A percentile compares a stretch with the other conserved stretches of the same genome.
Conservation (phyloP, 2,113 vertebrate species). For the Cichladusa arquata region DNA sequence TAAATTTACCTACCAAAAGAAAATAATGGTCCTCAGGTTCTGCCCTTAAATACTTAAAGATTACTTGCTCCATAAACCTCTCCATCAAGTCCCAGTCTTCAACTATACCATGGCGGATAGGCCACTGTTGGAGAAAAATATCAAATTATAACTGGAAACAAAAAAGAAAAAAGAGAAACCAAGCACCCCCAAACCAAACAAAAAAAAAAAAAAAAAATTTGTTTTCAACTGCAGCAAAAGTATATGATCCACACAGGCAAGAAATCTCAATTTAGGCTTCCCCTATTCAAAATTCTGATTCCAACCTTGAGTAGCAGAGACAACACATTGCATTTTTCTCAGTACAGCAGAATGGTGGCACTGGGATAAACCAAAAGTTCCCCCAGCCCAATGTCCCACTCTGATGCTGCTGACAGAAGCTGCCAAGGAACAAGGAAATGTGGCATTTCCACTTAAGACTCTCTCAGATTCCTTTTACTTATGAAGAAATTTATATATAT, state of each 20-base stretch:
- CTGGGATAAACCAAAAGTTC: background rate
- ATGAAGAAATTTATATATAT: background rate
- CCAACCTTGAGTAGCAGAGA: background rate
- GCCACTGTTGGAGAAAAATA: conserved; percentile 82
- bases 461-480: background rate
- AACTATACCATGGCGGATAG: conserved; percentile 97
- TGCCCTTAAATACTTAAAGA: conserved; percentile 97
- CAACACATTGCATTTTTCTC: rapidly evolving
- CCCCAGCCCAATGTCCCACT: background rate
- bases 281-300: background rate
- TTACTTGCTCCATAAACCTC: conserved; percentile 98
- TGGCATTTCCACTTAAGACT: background rate
- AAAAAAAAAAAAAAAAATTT: background rate
- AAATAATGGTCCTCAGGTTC: conserved; percentile 99
- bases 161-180: background rate
- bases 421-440: background rate
- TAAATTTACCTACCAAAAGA: conserved; percentile 85
- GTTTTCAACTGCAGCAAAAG: background rate
- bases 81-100: conserved; percentile 99
- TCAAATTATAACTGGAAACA: background rate
- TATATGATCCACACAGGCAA: background rate
- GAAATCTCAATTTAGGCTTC: background rate
- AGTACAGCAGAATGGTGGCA: background rate
- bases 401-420: background rate
- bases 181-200: conserved; percentile 57